Conservation (phyloP, 2,113 vertebrate genomes). For the Stomatorhinus ivindoensis region DNA sequence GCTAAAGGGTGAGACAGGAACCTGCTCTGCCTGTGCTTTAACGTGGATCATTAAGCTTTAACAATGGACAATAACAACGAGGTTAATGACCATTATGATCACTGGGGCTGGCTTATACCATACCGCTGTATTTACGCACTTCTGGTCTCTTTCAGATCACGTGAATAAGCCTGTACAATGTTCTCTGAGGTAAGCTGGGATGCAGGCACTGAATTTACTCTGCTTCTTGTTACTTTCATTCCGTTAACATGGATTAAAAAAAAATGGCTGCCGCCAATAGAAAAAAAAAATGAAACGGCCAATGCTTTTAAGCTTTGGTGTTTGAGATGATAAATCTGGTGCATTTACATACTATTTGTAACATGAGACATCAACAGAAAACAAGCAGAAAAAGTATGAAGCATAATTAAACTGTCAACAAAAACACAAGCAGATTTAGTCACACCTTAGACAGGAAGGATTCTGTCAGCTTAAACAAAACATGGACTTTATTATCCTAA, state of each 20-base stretch:
- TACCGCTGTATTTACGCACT: background rate
- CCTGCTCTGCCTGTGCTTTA: background rate
- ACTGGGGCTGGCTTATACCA: background rate
- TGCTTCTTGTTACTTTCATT: background rate
- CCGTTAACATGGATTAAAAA: background rate
- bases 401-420: too few species aligned
- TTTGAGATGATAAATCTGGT: background rate
- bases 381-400: too few species aligned
- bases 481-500: background rate
- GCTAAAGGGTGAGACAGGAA: conserved; percentile 18
- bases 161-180: background rate
- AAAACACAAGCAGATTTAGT: background rate
- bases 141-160: background rate
- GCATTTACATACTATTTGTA: background rate
- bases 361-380: background rate
- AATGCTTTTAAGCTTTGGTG: background rate
- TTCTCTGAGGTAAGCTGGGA: conserved; percentile 6
- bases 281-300: background rate
- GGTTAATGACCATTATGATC: background rate
- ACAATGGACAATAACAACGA: background rate
- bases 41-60: background rate
- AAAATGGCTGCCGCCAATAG: background rate
- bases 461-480: background rate
- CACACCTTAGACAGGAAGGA: background rate
- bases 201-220: background rate